Conservation (phyloP, 2,113 vertebrate species). For the Channa maculata region DNA sequence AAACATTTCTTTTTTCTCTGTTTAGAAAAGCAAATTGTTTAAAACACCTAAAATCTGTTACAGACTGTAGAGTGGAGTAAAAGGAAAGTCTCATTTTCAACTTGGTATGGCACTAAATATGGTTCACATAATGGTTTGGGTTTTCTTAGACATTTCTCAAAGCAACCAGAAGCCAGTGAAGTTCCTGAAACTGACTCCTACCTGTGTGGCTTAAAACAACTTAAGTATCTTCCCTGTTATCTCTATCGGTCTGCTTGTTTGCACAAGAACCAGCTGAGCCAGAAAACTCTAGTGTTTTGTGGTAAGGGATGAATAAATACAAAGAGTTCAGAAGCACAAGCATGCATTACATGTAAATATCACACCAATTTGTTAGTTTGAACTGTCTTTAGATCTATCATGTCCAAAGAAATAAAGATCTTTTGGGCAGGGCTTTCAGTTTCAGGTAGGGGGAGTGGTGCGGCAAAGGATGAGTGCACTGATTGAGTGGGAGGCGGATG, state of each 20-base stretch:
- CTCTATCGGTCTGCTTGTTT: conserved; percentile 49
- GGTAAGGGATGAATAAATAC: neutral
- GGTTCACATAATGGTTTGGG: no score
- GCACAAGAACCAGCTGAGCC: conserved; percentile 52
- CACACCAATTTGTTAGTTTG: conserved; percentile 24
- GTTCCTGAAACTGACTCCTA: conserved; percentile 24
- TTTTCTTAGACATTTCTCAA: conserved; percentile 4
- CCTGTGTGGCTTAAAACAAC: conserved; percentile 35
- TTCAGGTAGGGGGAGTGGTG: conserved; percentile 41
- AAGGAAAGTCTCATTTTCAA: no score
- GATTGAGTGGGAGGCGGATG: conserved; percentile 41
- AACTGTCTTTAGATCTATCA: neutral
- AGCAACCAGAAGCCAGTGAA: conserved; percentile 26
- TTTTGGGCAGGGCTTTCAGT: conserved; percentile 32
- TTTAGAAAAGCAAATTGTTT: no score
- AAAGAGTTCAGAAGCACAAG: conserved; percentile 3
- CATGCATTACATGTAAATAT: conserved; percentile 19
- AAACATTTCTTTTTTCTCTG: neutral
- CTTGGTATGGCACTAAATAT: no score
- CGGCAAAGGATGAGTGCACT: conserved; percentile 25
- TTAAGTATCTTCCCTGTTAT: conserved; percentile 18
- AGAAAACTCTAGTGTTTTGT: conserved; percentile 22
- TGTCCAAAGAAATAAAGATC: conserved; percentile 6
- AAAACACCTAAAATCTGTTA: no score
- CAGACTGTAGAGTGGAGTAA: no score